Conservation (phyloP, 2,113 vertebrate genomes). For the Physeter macrocephalus region DNA sequence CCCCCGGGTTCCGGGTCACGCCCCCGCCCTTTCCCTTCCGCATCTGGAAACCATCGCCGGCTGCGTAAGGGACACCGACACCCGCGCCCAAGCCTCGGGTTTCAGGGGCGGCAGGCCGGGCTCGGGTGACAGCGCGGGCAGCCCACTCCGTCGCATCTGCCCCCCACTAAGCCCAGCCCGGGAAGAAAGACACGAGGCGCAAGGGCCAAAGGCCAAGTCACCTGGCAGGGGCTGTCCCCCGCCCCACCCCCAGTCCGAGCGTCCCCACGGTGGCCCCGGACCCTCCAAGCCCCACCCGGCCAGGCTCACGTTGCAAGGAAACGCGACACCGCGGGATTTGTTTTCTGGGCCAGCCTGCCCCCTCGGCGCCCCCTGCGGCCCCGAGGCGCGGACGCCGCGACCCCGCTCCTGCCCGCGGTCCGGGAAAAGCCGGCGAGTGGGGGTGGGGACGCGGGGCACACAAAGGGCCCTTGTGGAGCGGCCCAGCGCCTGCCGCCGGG, state of each 20-base stretch:
- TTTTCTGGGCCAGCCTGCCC: constrained; percentile 66
- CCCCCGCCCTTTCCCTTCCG: constrained; percentile 24
- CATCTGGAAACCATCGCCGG: constrained; percentile 66
- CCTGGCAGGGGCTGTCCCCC: not conserved
- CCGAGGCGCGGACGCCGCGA: not conserved
- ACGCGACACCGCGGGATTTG: constrained; percentile 69
- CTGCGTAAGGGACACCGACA: constrained; percentile 67
- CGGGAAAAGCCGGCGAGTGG: not conserved
- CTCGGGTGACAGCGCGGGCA: constrained; percentile 48
- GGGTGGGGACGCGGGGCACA: not conserved
- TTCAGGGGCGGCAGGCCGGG: constrained; percentile 42
- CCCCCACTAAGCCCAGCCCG: not conserved
- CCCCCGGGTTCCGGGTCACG: constrained; percentile 13
- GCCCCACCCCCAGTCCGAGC: not conserved
- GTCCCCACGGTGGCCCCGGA: constrained; percentile 15
- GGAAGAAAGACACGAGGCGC: not conserved
- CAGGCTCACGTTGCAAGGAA: constrained; percentile 74
- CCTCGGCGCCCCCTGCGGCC: constrained; percentile 33
- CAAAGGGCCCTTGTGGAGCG: constrained; percentile 61
- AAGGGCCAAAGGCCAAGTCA: not conserved
- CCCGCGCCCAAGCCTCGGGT: constrained; percentile 43
- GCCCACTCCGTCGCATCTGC: not conserved
- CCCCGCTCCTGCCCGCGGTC: not conserved
- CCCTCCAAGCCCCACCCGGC: not conserved
- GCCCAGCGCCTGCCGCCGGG: not conserved